Evolutionary conservation across 2,797 vertebrate species (phyloP).

Genomic region (Notamacropus eugenii): DNA sequence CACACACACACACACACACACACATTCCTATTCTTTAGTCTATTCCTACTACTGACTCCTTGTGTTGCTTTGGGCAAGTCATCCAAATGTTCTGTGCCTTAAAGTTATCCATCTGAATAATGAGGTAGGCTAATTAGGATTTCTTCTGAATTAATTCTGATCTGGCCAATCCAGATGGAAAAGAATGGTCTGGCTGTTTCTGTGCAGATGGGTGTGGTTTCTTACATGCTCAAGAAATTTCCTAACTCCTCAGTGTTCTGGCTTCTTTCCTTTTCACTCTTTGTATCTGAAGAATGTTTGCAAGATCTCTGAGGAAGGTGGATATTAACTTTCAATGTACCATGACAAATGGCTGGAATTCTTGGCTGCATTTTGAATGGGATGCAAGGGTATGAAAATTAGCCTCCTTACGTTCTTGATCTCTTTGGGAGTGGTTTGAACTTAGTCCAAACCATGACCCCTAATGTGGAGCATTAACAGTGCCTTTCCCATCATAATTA

Average conservation of each 20-base stretch:
- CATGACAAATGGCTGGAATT: not conserved
- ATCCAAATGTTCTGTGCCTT: not conserved
- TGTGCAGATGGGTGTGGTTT: not conserved
- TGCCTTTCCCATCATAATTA: not conserved
- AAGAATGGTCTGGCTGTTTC: not conserved
- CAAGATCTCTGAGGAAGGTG: not conserved
- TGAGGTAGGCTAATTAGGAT: not conserved
- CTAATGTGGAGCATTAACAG: not conserved
- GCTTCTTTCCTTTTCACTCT: not conserved
- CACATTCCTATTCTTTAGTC: not conserved
- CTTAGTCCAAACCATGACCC: not conserved
- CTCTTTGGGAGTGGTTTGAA: not conserved
- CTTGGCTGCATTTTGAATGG: not conserved
- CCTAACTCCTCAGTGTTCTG: not conserved
- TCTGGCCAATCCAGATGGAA: not conserved
- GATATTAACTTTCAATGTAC: not conserved
- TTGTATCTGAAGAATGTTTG: not conserved
- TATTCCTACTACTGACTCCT: not conserved
- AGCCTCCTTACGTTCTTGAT: not conserved
- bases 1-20: too few species aligned
- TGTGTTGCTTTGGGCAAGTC: not conserved
- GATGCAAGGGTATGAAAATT: not conserved
- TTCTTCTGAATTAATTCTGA: constrained; percentile 3
- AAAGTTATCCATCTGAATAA: constrained; percentile 20
- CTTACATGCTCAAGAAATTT: not conserved